Base-by-base conservation (phyloP, 2,797 vertebrate genomes). In the Lophotriccus pileatus region DNA sequence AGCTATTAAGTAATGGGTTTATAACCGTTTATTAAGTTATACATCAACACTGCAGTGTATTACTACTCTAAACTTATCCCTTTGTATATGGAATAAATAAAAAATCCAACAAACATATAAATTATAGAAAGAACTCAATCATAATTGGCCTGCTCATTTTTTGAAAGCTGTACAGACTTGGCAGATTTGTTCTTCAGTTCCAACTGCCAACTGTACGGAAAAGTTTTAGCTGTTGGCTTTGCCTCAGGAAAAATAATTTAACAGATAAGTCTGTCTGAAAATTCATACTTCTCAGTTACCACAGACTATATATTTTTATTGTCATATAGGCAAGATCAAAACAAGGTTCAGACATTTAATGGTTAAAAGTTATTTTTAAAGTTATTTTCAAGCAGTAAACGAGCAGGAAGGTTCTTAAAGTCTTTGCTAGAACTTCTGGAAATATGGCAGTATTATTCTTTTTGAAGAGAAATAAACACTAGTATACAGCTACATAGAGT, bases 201-300 rank as follows among this genome's bases (percentile, higher is more conserved):
- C 76, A 72, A 4, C 23, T 66, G 83, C n/a, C 36, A 22, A 68
- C 23, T 58, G 5, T 67, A 75, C 50, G 39, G 81, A 63, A 87
- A 87, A 93, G 30, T 63, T 91, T 91, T 95, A 96, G 96, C 96
- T 96, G 70, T 95, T 96, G 89, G 95, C 95, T 97, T 96, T 92
- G 92, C 94, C 96, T 97, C 75, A 27, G 94, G 97, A 97, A 96
- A 97, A 98, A 96, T 94, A 92, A 67, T 94, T 96, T 79, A 91
- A 81, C 78, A 78, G 80, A 18, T 86, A 96, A 94, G 62, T 67
- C 70, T 76, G 30, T 84, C 94, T 92, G 93, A 97, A 97, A 96
- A 96, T 85, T 89, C 63, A 77, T 88, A 91, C 75, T 93, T 97
- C 96, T 89, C 91, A 90, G 84, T 97, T 96, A 94, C 85, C n/a